Base-by-base conservation (phyloP, 2,113 vertebrate genomes). In the Strix uralensis region DNA sequence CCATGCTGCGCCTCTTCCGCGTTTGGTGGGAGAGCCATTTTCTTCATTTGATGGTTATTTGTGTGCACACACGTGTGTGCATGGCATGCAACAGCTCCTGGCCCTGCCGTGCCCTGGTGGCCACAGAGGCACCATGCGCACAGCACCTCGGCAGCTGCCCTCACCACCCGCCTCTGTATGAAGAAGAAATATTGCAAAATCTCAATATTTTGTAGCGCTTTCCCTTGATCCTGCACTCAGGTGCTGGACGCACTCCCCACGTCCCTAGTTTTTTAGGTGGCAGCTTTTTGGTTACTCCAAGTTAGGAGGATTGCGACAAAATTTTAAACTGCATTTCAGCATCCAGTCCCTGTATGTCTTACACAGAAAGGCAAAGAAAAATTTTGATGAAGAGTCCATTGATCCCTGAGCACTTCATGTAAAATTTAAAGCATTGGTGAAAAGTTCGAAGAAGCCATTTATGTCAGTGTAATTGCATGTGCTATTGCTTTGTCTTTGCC, bases 261-360 rank as follows among this genome's bases (percentile, higher is more conserved):
- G 1, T 20, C 34, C 40, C 29, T 38, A 3, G 13, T 15, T 38
- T 36, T 58, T 32, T 47, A 29, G 17, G 57, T 26, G 9, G 54
- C 58, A 52, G 36, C 16, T 36, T 54, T 55, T 67, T 34, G n/a
- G 30, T 49, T 26, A 7, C 47, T 42, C 20, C 34, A n/a, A 54
- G 36, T 21, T 44, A 26, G 11, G 42, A 52, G 1, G 0, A 27
- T 32, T 12, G 26, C 77, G 21, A 32, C 32, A 17, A n/a, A 52
- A 13, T 18, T 40, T 79, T 6, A 6, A 59, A 9, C 38, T 29
- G 15, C 51, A 36, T 42, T 86, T 23, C 81, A 57, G 52, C 51
- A 9, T 4, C 57, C 21, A 27, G 47, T 9, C 11, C 32, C 3
- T 2, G 2, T 3, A 22, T 12, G 5, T 8, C 18, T 51, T 4